Evolutionary conservation across 2,888 invertebrate genomes (phyloP).

Genomic region (Rotaria sp.): DNA sequence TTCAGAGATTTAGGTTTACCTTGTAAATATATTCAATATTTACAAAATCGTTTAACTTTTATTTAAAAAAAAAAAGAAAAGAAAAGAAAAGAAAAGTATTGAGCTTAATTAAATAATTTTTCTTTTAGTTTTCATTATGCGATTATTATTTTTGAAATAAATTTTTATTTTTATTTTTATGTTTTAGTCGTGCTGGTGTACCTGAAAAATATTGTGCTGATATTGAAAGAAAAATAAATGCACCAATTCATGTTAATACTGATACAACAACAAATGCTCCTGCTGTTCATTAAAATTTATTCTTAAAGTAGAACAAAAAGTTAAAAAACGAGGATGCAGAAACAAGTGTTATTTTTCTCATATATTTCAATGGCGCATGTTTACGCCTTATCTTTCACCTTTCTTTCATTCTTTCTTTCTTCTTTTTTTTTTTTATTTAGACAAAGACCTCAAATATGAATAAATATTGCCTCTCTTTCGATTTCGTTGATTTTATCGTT

Average conservation of each 20-base stretch:
- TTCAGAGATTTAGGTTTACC: too few species aligned
- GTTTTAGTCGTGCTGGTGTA: constrained; percentile 52
- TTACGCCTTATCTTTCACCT: not conserved
- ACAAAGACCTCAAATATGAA: not conserved
- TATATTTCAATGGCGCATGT: not conserved
- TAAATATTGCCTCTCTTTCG: not conserved
- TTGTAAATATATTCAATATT: too few species aligned
- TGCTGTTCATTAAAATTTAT: not conserved
- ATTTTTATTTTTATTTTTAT: constrained; percentile 34
- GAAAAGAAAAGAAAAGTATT: not conserved
- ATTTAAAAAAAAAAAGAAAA: too few species aligned
- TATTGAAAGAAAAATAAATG: constrained; percentile 53
- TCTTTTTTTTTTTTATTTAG: not conserved
- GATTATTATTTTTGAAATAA: not conserved
- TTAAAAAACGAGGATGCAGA: not conserved
- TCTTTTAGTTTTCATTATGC: not conserved
- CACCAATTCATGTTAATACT: constrained; percentile 44
- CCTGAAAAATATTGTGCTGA: constrained; percentile 55
- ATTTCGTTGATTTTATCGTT: not conserved
- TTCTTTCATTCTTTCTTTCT: not conserved
- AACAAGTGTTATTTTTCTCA: not conserved
- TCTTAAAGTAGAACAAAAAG: too few species aligned
- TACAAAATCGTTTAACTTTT: too few species aligned
- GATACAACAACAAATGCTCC: not conserved
- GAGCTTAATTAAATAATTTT: not conserved